Conservation (phyloP, 2,888 invertebrate genomes). For the Eupelmus urozonus region DNA sequence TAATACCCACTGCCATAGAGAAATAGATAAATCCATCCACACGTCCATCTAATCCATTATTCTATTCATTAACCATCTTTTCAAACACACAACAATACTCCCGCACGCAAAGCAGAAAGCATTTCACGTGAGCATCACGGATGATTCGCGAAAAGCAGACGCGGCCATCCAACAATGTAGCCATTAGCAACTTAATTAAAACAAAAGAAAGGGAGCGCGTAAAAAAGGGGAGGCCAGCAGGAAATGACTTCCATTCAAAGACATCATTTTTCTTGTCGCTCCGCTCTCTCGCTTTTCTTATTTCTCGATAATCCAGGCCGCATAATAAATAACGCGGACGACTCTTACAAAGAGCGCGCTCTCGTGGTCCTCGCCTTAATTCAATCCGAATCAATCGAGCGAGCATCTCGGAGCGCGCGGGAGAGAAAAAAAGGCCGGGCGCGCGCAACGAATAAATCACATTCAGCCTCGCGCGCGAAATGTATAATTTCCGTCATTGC, state of each 20-base stretch:
- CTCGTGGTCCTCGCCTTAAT: slow-evolving; percentile 9
- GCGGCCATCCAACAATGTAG: neutral
- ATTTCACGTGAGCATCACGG: too few relatives aligned
- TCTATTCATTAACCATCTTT: too few relatives aligned
- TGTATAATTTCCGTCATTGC: slow-evolving; percentile 27
- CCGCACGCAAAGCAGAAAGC: too few relatives aligned
- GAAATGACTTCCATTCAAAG: neutral
- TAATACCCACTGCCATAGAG: too few relatives aligned
- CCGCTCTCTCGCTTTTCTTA: neutral
- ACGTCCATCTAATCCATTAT: too few relatives aligned
- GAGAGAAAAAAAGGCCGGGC: neutral
- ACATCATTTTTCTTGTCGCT: slow-evolving; percentile 16
- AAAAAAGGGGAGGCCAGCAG: neutral
- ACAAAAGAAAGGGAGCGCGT: neutral
- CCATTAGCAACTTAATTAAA: slow-evolving; percentile 5
- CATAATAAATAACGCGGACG: slow-evolving; percentile 21
- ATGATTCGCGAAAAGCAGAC: too few relatives aligned
- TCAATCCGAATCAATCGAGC: slow-evolving; percentile 30
- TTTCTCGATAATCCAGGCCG: slow-evolving; percentile 6
- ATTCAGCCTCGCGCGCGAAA: neutral
- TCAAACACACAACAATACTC: too few relatives aligned
- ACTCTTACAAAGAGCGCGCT: neutral
- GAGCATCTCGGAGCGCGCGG: neutral
- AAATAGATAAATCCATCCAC: too few relatives aligned
- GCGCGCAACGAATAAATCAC: slow-evolving; percentile 29